Evolutionary conservation across 2,113 vertebrate species (phyloP).

Genomic region (Odontesthes bonariensis): DNA sequence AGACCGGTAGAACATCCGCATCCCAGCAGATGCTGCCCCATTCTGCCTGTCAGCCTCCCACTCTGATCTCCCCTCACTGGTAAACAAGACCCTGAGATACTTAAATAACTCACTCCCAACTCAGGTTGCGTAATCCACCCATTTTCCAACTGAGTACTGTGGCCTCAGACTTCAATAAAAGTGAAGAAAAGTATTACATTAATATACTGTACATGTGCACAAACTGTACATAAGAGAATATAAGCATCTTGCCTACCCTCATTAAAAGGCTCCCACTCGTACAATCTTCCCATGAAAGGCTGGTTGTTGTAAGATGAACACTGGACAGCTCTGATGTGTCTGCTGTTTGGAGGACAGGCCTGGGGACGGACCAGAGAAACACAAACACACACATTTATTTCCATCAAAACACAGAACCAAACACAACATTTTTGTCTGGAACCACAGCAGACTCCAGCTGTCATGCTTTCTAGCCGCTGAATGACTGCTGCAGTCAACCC

Average conservation of each 20-base stretch:
- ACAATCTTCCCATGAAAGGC: conserved; percentile 95
- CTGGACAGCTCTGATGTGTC: conserved; percentile 89
- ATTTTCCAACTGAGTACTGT: too few species aligned
- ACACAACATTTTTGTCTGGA: conserved; percentile 16
- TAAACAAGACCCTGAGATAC: too few species aligned
- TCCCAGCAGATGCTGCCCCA: too few species aligned
- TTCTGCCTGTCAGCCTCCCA: too few species aligned
- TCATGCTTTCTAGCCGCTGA: background rate
- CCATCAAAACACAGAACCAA: background rate
- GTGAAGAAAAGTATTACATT: too few species aligned
- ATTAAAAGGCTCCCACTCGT: conserved; percentile 96
- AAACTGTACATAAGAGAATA: background rate
- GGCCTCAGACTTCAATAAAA: too few species aligned
- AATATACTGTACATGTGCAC: background rate
- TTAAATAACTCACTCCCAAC: too few species aligned
- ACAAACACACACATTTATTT: conserved; percentile 49
- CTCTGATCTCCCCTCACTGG: too few species aligned
- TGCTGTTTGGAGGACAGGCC: conserved; percentile 90
- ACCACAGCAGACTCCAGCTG: conserved; percentile 6
- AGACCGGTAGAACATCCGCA: too few species aligned
- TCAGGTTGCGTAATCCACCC: too few species aligned
- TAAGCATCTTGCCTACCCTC: conserved; percentile 85
- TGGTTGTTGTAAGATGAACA: conserved; percentile 95
- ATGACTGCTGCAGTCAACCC: conserved; percentile 10
- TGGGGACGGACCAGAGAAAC: conserved; percentile 69